These are phyloP conservation scores for Agapostemon virescens DNA, from an alignment of 2,888 invertebrate genomes.

Conservation along the genomic window DNA sequence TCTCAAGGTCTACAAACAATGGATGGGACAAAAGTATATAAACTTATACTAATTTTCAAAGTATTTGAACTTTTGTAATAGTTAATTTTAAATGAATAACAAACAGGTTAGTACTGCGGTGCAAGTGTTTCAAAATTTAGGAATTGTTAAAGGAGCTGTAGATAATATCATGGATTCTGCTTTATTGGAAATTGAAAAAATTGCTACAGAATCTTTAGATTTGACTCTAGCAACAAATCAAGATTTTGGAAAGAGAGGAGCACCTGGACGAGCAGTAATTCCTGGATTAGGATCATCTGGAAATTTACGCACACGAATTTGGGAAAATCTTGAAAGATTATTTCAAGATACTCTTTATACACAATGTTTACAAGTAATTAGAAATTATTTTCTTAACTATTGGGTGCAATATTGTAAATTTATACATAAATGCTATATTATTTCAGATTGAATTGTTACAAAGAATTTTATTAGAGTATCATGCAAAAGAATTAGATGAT, in stretches of 20 bases:
- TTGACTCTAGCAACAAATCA: slow-evolving; percentile 76
- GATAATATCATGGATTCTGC: slow-evolving; percentile 80
- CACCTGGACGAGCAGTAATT: slow-evolving; percentile 84
- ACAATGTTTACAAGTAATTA: slow-evolving; percentile 85
- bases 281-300: slow-evolving; percentile 83
- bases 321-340: slow-evolving; percentile 93
- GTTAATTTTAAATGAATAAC: slow-evolving; percentile 30
- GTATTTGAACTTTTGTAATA: slow-evolving; percentile 3
- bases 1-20: slow-evolving; percentile 89
- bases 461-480: slow-evolving; percentile 74
- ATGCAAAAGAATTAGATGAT: slow-evolving; percentile 71
- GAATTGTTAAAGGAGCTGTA: slow-evolving; percentile 80
- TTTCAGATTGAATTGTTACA: slow-evolving; percentile 74
- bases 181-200: slow-evolving; percentile 79
- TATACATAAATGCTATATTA: slow-evolving; percentile 4
- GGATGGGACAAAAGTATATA: slow-evolving; percentile 84
- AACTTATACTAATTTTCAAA: not conserved
- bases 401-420: not conserved
- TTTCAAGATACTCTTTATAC: slow-evolving; percentile 89
- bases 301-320: slow-evolving; percentile 86
- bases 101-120: slow-evolving; percentile 83
- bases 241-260: slow-evolving; percentile 75
- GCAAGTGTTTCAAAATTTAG: slow-evolving; percentile 85
- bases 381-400: slow-evolving; percentile 18
- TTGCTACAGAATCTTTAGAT: slow-evolving; percentile 81